A percentile compares a stretch with the other conserved stretches of the same genome.
Evolutionary conservation across 1,140 invertebrate species (phyloP).

Genomic region (Ruditapes philippinarum): DNA sequence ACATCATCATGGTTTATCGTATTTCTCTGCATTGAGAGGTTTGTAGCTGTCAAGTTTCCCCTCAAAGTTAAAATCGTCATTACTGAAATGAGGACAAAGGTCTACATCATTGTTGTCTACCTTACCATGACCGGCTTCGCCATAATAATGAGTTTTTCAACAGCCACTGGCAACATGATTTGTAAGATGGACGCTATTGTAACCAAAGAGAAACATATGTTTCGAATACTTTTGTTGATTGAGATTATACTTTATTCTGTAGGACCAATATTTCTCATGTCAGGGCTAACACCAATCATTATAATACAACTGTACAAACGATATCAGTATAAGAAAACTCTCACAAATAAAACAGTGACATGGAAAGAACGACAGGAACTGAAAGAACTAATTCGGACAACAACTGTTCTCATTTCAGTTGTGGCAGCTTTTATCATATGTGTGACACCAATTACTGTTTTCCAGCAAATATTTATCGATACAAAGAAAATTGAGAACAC

Average conservation of each 20-base stretch:
- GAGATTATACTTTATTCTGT: conserved; percentile 47
- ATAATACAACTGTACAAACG: conserved; percentile 2
- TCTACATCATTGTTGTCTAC: conserved; percentile 4
- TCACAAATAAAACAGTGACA: not conserved
- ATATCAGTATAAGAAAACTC: not conserved
- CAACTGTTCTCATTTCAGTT: conserved; percentile 56
- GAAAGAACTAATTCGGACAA: conserved; percentile 25
- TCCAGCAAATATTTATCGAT: conserved; percentile 10
- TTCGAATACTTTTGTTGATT: conserved; percentile 1
- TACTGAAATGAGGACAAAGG: conserved; percentile 37
- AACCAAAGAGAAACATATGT: not conserved
- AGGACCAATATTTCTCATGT: conserved; percentile 45
- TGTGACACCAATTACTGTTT: conserved; percentile 52
- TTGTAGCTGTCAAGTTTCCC: conserved; percentile 68
- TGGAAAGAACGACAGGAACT: not conserved
- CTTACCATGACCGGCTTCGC: not conserved
- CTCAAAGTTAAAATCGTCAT: conserved; percentile 60
- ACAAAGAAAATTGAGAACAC: not conserved
- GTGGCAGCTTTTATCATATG: conserved; percentile 56
- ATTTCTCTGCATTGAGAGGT: conserved; percentile 68
- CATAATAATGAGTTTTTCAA: conserved; percentile 32
- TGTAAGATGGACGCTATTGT: conserved; percentile 43
- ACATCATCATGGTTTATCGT: conserved; percentile 74
- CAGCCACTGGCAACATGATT: conserved; percentile 17
- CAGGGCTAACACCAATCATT: conserved; percentile 47